Conservation (phyloP, 2,888 invertebrate genomes). For the Abrostola tripartita region DNA sequence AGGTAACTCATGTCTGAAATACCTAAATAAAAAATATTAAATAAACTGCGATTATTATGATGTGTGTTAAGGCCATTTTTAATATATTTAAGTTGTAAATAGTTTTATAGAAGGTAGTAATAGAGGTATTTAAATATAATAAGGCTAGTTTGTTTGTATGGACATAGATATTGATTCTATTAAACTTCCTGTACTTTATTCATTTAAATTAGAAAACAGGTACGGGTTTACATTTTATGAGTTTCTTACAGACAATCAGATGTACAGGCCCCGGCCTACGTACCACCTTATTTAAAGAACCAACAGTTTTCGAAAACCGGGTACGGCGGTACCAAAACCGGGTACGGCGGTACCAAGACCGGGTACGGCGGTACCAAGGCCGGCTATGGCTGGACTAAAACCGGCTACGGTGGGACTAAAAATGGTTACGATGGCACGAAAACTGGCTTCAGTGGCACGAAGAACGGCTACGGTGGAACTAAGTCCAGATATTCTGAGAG, state of each 20-base stretch:
- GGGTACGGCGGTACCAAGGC: slow-evolving; percentile 55
- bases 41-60: too few species aligned
- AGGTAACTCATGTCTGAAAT: too few species aligned
- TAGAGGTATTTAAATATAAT: too few species aligned
- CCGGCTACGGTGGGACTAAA: slow-evolving; percentile 57
- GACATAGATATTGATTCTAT: too few species aligned
- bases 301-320: slow-evolving; percentile 53
- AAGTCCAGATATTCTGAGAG: slow-evolving; percentile 65
- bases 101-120: too few species aligned
- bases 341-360: slow-evolving; percentile 57
- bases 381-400: slow-evolving; percentile 59
- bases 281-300: slow-evolving; percentile 72
- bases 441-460: slow-evolving; percentile 42
- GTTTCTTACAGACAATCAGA: slow-evolving; percentile 76
- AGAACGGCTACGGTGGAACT: slow-evolving; percentile 39
- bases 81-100: too few species aligned
- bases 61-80: too few species aligned
- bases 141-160: too few species aligned
- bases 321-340: slow-evolving; percentile 62
- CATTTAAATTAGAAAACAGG: not conserved
- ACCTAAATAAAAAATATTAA: too few species aligned
- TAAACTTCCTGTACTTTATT: too few species aligned
- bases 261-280: slow-evolving; percentile 77
- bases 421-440: slow-evolving; percentile 48
- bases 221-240: not conserved